A percentile compares a stretch with the other conserved stretches of the same genome.
Evolutionary conservation across 2,113 vertebrate species (phyloP).

Genomic region (Hemiprocne comata): DNA sequence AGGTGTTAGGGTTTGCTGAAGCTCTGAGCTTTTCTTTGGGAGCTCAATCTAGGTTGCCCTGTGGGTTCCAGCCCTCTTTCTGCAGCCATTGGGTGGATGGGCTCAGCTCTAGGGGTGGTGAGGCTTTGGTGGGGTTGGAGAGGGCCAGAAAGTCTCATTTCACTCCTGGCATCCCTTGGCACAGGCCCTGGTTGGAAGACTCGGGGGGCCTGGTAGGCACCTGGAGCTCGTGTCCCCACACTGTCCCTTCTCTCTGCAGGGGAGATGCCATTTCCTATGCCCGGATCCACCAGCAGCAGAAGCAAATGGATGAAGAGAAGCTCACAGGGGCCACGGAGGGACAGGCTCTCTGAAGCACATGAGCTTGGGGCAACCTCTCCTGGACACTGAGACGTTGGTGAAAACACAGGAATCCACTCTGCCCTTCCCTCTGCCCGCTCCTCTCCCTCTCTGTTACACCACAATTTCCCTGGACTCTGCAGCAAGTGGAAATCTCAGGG

Average conservation of each 20-base stretch:
- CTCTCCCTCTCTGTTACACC: neutral
- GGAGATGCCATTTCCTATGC: slow-evolving; percentile 92
- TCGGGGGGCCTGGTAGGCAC: neutral
- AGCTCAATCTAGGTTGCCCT: neutral
- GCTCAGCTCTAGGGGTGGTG: neutral
- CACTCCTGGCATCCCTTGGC: neutral
- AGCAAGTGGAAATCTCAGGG: slow-evolving; percentile 40
- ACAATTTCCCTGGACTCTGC: neutral
- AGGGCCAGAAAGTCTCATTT: neutral
- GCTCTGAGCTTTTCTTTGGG: neutral
- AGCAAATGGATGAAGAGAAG: slow-evolving; percentile 87
- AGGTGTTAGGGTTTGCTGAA: neutral
- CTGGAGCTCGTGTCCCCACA: accelerated
- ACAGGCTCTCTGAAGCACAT: slow-evolving; percentile 71
- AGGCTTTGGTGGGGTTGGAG: neutral
- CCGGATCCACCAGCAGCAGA: slow-evolving; percentile 91
- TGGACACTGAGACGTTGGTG: neutral
- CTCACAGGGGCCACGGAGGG: slow-evolving; percentile 76
- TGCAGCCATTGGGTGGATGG: neutral
- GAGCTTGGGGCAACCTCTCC: accelerated
- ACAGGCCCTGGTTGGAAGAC: neutral
- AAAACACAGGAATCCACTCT: neutral
- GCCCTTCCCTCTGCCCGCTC: neutral
- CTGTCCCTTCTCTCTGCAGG: slow-evolving; percentile 71
- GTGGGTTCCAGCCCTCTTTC: neutral